Base-by-base conservation (phyloP, 2,888 invertebrate genomes). In the Harpalus rufipes region DNA sequence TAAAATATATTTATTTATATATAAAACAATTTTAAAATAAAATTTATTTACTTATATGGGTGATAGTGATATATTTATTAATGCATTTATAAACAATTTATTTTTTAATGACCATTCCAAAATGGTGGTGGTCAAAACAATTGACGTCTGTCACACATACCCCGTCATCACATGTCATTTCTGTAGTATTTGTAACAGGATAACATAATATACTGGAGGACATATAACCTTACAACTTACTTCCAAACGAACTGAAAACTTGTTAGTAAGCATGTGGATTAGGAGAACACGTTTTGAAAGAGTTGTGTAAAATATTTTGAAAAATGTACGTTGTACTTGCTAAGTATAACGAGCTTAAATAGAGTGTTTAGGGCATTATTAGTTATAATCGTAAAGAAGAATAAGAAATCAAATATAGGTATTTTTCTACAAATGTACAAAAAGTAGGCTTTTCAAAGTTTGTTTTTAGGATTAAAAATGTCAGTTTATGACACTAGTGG, bases 101-200 rank as follows among this genome's bases (percentile, higher is more conserved):
- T 12, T 51, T 51, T 10, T 8, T 8, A 10, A 51, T 51, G 10
- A 51, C 32, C 32, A 51, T 12, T 12, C 8, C 44, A 51, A 51
- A 4, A 51, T 51, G 44, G 44, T 12, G 44, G 44, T 12, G 44
- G 10, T 3, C 44, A 51, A 51, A 32, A 32, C 32, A 32, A 74
- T 7, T 74, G 72, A 74, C 72, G 72, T 14, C 72, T 74, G 72
- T 79, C 79, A 61, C n/a, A 61, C 61, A 39, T 61, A 32, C 59
- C 44, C 44, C 81, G 81, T 81, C 81, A 81, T 81, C 81, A 65
- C 61, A 81, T 81, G 63, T 81, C 81, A 81, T 63, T 63, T 63
- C 32, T 51, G 41, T 41, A 41, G 41, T 65, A 39, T 21, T 12
- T 7, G 41, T 41, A 63, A 18, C 51, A 39, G 81, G 81, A 41